Conservation (phyloP, 2,797 vertebrate genomes). For the Danio tinwini region DNA sequence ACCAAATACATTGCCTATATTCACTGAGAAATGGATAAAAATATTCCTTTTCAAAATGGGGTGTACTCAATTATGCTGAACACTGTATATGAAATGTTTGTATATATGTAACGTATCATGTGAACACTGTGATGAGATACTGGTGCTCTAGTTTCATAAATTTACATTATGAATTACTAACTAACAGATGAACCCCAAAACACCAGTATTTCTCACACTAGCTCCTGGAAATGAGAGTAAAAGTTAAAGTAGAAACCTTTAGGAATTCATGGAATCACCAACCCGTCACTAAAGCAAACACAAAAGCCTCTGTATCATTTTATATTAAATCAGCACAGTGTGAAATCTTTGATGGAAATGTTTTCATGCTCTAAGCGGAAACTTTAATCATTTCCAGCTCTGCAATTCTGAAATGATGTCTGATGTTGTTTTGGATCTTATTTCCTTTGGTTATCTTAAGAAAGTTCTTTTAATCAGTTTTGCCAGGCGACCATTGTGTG, state of each 20-base stretch:
- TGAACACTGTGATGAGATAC: background rate
- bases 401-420: background rate
- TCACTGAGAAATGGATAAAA: too few relatives aligned
- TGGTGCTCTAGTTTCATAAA: background rate
- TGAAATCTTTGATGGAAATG: conserved; percentile 38
- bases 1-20: too few relatives aligned
- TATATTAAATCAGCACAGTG: conserved; percentile 11
- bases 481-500: background rate
- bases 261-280: background rate
- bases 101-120: too few relatives aligned
- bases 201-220: background rate
- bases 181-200: background rate
- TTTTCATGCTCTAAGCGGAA: conserved; percentile 13
- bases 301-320: background rate
- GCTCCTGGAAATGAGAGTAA: background rate
- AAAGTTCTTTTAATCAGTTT: background rate
- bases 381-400: background rate
- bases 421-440: conserved; percentile 1
- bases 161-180: background rate
- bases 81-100: too few relatives aligned
- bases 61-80: too few relatives aligned
- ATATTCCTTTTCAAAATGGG: too few relatives aligned
- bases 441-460: conserved; percentile 1
- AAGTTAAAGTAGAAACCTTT: background rate
- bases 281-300: background rate